phyloP scores from a whole-genome alignment of 2,797 vertebrate genomes.

The Melopsittacus undulatus region DNA sequence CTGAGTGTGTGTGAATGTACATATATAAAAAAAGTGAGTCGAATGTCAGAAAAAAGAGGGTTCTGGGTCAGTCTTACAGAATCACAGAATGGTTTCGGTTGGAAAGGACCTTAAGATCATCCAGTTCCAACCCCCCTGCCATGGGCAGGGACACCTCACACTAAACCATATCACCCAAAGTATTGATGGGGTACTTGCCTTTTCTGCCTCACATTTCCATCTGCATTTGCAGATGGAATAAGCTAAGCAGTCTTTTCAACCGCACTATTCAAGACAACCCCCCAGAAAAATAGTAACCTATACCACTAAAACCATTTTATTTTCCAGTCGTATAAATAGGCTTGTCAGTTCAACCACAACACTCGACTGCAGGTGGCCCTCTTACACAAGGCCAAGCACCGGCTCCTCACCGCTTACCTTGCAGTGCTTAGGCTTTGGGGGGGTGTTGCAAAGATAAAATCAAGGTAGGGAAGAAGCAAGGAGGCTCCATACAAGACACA shows the following conservation, averaged over 20 bases:
- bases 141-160: too few relatives aligned
- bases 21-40: neutral
- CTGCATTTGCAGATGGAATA: neutral
- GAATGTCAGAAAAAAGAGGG: neutral
- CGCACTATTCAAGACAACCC: neutral
- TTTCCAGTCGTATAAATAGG: neutral
- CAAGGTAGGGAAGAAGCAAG: neutral
- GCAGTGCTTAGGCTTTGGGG: neutral
- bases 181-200: rapidly evolving
- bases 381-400: neutral
- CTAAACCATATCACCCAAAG: neutral
- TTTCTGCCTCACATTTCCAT: neutral
- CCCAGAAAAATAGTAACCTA: neutral
- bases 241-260: neutral
- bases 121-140: too few relatives aligned
- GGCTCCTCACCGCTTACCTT: neutral
- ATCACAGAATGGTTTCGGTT: too few relatives aligned
- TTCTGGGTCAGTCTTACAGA: neutral
- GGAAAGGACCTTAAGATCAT: too few relatives aligned
- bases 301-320: rapidly evolving
- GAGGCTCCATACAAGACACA: rapidly evolving
- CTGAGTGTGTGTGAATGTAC: neutral
- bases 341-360: neutral
- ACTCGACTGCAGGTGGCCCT: neutral
- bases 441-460: neutral